These are phyloP conservation scores for Mycteria americana DNA, from an alignment of 2,797 vertebrate species.

Conservation along the genomic window DNA sequence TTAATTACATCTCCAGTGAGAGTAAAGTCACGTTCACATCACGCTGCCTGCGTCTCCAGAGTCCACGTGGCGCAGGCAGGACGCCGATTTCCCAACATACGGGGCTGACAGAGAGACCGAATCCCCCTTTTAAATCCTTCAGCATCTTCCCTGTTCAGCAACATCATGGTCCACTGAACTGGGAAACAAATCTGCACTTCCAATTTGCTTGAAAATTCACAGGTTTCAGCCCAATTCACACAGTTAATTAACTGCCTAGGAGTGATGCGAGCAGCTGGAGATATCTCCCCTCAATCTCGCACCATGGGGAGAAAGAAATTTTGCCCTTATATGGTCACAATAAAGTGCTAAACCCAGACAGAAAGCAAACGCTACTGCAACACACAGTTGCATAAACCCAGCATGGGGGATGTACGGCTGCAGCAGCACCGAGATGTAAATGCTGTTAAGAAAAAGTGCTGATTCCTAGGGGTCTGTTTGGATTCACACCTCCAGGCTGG, in stretches of 20 bases:
- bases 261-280: background rate
- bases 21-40: background rate
- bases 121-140: background rate
- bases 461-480: background rate
- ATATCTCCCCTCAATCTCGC: background rate
- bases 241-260: background rate
- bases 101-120: background rate
- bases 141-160: background rate
- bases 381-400: background rate
- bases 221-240: background rate
- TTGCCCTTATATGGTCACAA: background rate
- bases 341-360: background rate
- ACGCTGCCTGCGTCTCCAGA: fast-evolving
- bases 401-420: fast-evolving
- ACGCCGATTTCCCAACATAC: fast-evolving
- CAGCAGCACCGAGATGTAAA: background rate
- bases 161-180: background rate
- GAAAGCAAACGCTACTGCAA: background rate
- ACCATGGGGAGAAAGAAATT: background rate
- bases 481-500: background rate
- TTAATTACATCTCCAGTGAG: background rate
- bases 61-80: fast-evolving
- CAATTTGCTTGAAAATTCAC: background rate
- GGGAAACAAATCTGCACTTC: background rate
- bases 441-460: background rate